A percentile compares a stretch with the other conserved stretches of the same genome.
Evolutionary conservation across 2,888 invertebrate genomes (phyloP).

Genomic region (Hypselothyrea guttata): DNA sequence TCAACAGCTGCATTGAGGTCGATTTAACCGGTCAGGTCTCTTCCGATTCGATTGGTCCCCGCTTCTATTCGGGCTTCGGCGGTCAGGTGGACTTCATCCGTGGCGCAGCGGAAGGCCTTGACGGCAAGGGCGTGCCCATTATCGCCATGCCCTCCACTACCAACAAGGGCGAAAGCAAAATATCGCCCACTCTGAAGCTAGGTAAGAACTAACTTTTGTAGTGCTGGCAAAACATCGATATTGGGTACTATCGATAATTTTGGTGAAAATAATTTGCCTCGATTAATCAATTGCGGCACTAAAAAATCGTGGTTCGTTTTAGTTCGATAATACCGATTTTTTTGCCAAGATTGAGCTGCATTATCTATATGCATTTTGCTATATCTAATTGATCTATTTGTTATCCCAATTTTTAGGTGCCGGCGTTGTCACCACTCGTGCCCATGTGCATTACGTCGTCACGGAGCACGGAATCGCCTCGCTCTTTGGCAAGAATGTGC

Average conservation of each 20-base stretch:
- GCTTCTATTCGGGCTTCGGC: slow-evolving; percentile 91
- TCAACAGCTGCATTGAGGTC: slow-evolving; percentile 97
- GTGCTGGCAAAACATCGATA: too few relatives aligned
- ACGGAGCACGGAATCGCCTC: slow-evolving; percentile 96
- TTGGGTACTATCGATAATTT: too few relatives aligned
- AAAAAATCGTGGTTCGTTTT: too few relatives aligned
- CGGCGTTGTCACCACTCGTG: slow-evolving; percentile 96
- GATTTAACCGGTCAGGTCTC: slow-evolving; percentile 97
- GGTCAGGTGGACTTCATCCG: slow-evolving; percentile 97
- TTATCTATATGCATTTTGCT: too few relatives aligned
- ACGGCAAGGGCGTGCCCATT: slow-evolving; percentile 95
- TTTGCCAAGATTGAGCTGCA: too few relatives aligned
- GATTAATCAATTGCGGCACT: too few relatives aligned
- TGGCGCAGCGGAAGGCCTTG: slow-evolving; percentile 92
- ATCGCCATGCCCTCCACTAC: slow-evolving; percentile 93
- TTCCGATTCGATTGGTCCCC: slow-evolving; percentile 94
- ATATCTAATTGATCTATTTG: background rate
- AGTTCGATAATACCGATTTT: too few relatives aligned
- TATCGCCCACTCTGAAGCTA: slow-evolving; percentile 90
- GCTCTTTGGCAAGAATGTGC: slow-evolving; percentile 93
- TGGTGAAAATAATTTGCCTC: too few relatives aligned
- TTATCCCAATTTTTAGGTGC: slow-evolving; percentile 85
- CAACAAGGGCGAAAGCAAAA: slow-evolving; percentile 91
- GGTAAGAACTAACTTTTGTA: too few relatives aligned
- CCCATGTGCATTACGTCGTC: slow-evolving; percentile 96